phyloP scores from a whole-genome alignment of 2,113 vertebrate species.

The Pandion haliaetus region DNA sequence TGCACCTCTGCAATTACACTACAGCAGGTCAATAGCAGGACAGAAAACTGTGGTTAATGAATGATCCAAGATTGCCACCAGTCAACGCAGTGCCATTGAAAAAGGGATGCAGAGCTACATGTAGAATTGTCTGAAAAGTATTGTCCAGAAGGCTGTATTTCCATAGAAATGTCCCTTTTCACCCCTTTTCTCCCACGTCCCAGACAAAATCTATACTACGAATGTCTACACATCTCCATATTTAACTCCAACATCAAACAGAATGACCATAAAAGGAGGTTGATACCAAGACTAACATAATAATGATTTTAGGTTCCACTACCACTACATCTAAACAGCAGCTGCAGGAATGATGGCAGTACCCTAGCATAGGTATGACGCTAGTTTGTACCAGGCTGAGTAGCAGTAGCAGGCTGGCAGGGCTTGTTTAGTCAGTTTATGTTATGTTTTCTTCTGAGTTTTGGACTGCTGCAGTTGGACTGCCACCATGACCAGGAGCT shows the following conservation, averaged over 20 bases:
- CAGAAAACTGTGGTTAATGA: not conserved
- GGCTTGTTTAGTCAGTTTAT: not conserved
- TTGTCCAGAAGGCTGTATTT: not conserved
- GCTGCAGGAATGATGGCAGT: not conserved
- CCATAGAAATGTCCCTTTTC: not conserved
- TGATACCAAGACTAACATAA: not conserved
- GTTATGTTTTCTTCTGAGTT: not conserved
- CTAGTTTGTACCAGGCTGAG: not conserved
- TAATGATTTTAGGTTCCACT: not conserved
- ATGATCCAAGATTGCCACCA: not conserved
- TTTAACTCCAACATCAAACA: not conserved
- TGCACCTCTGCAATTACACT: not conserved
- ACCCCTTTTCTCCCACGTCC: accelerated
- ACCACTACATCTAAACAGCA: not conserved
- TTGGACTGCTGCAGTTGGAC: not conserved
- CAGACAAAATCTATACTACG: not conserved
- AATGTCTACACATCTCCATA: not conserved
- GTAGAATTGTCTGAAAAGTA: not conserved
- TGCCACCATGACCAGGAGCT: not conserved
- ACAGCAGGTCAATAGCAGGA: not conserved
- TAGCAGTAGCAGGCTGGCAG: not conserved
- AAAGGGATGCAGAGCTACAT: not conserved
- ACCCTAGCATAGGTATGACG: not conserved
- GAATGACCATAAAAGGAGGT: not conserved
- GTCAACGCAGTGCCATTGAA: not conserved